Evolutionary conservation across 1,140 invertebrate species (phyloP).

Genomic region (Drosophila varians): DNA sequence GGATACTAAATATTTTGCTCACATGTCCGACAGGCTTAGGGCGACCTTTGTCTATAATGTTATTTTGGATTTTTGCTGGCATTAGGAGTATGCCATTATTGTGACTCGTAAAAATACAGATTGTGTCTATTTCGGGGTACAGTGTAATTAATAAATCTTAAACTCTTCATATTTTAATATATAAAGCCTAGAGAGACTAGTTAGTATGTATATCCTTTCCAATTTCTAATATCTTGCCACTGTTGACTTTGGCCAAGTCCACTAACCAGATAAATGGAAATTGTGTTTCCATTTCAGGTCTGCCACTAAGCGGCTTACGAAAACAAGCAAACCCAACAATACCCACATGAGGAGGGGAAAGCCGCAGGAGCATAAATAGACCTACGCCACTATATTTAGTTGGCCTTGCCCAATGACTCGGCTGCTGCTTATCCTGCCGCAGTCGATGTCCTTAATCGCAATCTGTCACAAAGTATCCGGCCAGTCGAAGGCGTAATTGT

Average conservation of each 20-base stretch:
- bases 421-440: slow-evolving; percentile 4
- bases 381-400: slow-evolving; percentile 36
- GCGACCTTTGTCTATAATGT: slow-evolving; percentile 4
- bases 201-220: not conserved
- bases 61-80: slow-evolving; percentile 17
- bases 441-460: slow-evolving; percentile 34
- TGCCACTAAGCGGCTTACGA: slow-evolving; percentile 47
- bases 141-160: not conserved
- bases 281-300: slow-evolving; percentile 7
- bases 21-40: slow-evolving; percentile 3
- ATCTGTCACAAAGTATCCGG: slow-evolving; percentile 29
- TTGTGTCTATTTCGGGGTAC: slow-evolving; percentile 1
- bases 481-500: slow-evolving; percentile 15
- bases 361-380: slow-evolving; percentile 37
- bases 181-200: too few species aligned
- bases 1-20: slow-evolving; percentile 12
- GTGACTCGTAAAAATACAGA: slow-evolving; percentile 15
- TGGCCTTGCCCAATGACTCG: slow-evolving; percentile 28
- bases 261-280: slow-evolving; percentile 26
- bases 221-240: not conserved
- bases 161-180: too few species aligned
- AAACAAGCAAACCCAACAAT: slow-evolving; percentile 11
- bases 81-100: slow-evolving; percentile 10
- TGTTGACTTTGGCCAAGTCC: not conserved
- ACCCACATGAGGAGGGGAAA: not conserved